Conservation (phyloP, 2,797 vertebrate species). For the Triplophysa bombifrons region DNA sequence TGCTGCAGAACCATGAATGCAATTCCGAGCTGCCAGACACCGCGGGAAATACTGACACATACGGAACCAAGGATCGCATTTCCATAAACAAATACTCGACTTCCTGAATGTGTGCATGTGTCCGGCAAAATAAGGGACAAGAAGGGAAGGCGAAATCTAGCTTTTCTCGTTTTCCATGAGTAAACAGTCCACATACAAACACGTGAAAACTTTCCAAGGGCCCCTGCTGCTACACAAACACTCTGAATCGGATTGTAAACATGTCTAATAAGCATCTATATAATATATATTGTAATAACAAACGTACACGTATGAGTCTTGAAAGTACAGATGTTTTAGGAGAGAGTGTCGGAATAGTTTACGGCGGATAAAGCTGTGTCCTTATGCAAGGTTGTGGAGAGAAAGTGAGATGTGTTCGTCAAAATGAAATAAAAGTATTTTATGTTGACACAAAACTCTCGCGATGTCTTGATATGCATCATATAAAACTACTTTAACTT, state of each 20-base stretch:
- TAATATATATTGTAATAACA: not conserved
- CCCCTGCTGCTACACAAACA: not conserved
- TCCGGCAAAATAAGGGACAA: slow-evolving; percentile 48
- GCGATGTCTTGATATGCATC: too few species aligned
- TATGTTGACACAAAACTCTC: too few species aligned
- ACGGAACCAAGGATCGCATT: slow-evolving; percentile 60
- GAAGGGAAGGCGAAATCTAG: slow-evolving; percentile 27
- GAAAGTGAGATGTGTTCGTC: not conserved
- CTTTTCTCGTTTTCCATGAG: slow-evolving; percentile 12
- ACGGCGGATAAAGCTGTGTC: not conserved
- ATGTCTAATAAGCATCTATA: not conserved
- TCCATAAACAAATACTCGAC: slow-evolving; percentile 74
- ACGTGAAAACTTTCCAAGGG: not conserved
- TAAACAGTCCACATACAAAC: slow-evolving; percentile 18
- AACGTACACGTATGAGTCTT: not conserved
- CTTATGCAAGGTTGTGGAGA: not conserved
- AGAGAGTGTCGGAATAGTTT: not conserved
- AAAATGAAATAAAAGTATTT: not conserved
- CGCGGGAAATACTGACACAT: slow-evolving; percentile 59
- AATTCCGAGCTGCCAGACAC: slow-evolving; percentile 61
- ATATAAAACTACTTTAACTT: too few species aligned
- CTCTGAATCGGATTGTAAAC: slow-evolving; percentile 13
- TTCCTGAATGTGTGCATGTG: slow-evolving; percentile 62
- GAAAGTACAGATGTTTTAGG: not conserved
- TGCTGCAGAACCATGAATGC: slow-evolving; percentile 18